These are phyloP conservation scores for Chlorops oryzae DNA, from an alignment of 1,140 invertebrate species.

Conservation along the genomic window DNA sequence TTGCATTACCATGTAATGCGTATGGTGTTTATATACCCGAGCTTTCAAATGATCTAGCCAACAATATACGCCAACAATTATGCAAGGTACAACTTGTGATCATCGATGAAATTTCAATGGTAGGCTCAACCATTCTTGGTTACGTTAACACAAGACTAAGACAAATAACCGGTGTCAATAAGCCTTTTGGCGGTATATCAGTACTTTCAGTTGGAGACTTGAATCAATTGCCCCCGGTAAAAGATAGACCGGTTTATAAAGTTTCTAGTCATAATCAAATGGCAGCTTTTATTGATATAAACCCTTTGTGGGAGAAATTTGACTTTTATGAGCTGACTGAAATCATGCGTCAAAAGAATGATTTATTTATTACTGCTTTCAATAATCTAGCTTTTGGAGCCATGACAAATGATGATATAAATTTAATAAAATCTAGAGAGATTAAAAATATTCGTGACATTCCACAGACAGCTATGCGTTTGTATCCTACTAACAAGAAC, in stretches of 20 bases:
- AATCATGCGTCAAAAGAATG: conserved; percentile 26
- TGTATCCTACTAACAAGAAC: neutral
- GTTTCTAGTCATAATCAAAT: neutral
- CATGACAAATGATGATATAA: neutral
- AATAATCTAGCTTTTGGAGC: neutral
- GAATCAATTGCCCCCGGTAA: conserved; percentile 14
- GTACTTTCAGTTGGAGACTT: conserved; percentile 17
- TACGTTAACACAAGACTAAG: conserved; percentile 22
- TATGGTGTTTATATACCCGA: conserved; percentile 3
- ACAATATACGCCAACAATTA: conserved; percentile 11
- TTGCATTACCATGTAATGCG: conserved; percentile 26
- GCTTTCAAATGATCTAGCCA: conserved; percentile 12
- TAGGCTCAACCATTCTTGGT: too few relatives aligned
- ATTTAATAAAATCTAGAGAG: neutral
- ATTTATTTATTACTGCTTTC: conserved; percentile 5
- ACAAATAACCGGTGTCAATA: conserved; percentile 27
- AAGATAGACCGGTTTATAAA: conserved; percentile 9
- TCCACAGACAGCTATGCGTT: neutral
- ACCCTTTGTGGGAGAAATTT: conserved; percentile 12
- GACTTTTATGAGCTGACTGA: conserved; percentile 15
- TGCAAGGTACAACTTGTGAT: too few relatives aligned
- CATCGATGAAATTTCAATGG: too few relatives aligned
- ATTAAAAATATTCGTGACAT: neutral
- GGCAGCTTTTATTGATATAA: neutral
- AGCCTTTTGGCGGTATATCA: conserved; percentile 23